Evolutionary conservation across 2,888 invertebrate species (phyloP).

Genomic region (Tiphia femorata): DNA sequence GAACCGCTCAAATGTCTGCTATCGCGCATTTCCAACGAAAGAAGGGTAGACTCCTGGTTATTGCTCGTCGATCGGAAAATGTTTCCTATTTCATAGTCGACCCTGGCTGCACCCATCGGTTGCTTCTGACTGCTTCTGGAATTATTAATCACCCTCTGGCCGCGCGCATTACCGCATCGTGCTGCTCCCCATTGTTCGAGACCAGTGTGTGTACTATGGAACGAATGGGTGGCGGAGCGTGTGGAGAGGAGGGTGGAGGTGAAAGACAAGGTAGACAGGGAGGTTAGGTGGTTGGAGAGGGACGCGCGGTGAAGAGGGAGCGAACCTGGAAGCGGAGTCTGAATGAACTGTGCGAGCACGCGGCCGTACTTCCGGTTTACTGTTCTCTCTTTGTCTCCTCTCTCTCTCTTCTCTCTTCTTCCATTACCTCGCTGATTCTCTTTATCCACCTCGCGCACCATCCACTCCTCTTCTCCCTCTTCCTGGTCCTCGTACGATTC

Average conservation of each 20-base stretch:
- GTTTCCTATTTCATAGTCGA: conserved; percentile 37
- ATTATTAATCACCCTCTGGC: conserved; percentile 47
- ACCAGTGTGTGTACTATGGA: conserved; percentile 13
- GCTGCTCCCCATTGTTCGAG: conserved; percentile 41
- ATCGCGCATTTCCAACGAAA: background rate
- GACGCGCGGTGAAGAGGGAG: background rate
- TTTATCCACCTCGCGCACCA: background rate
- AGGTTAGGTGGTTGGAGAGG: background rate
- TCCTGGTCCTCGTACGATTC: background rate
- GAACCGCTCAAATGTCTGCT: background rate
- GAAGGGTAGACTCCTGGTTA: background rate
- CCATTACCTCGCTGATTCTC: background rate
- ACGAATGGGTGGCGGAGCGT: conserved; percentile 9
- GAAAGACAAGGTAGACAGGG: conserved; percentile 10
- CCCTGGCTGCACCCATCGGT: no score
- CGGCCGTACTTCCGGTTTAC: conserved; percentile 55
- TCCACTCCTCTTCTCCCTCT: conserved; percentile 1
- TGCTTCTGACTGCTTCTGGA: conserved; percentile 28
- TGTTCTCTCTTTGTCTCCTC: conserved; percentile 24
- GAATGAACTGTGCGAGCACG: conserved; percentile 52
- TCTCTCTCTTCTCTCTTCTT: conserved; percentile 3
- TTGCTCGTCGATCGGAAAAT: conserved; percentile 26
- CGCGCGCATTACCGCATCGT: conserved; percentile 39
- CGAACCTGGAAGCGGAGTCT: conserved; percentile 48
- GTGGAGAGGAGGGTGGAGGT: conserved; percentile 2